Conservation (phyloP, 1,140 invertebrate genomes). For the Tetragnatha versicolor region DNA sequence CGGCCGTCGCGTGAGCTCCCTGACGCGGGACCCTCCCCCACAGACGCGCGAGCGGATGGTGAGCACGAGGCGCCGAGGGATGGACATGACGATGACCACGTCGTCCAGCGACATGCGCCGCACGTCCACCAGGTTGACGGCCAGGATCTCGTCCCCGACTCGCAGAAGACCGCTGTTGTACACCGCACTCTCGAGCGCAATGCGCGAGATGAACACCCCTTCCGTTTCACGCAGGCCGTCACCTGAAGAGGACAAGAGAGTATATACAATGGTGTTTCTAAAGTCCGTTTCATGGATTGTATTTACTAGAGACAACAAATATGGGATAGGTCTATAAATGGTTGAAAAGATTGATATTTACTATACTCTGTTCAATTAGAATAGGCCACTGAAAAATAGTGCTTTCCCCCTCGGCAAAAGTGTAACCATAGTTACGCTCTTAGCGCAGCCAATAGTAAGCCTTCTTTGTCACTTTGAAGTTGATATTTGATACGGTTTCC, state of each 20-base stretch:
- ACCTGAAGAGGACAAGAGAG: constrained; percentile 9
- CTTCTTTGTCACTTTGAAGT: no score
- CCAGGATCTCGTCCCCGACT: constrained; percentile 98
- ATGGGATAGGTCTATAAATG: no score
- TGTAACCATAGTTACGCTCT: no score
- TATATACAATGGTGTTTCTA: no score
- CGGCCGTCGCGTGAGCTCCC: constrained; percentile 23
- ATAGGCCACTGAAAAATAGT: no score
- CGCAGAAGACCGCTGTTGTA: constrained; percentile 95
- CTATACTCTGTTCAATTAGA: no score
- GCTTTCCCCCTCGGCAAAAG: no score
- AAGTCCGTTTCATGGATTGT: no score
- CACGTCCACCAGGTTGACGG: constrained; percentile 97
- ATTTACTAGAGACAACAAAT: no score
- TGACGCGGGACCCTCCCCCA: not conserved
- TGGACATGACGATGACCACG: constrained; percentile 99
- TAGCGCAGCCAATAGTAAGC: no score
- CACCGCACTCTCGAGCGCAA: constrained; percentile 94
- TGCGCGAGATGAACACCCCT: constrained; percentile 98
- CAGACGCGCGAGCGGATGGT: constrained; percentile 76
- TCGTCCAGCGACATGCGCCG: constrained; percentile 97
- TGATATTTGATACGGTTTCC: no score
- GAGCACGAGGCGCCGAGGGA: constrained; percentile 91
- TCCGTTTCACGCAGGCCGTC: constrained; percentile 91
- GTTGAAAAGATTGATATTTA: no score